These are phyloP conservation scores for Himalopsyche phryganea DNA, from an alignment of 1,140 invertebrate species.

Conservation along the genomic window DNA sequence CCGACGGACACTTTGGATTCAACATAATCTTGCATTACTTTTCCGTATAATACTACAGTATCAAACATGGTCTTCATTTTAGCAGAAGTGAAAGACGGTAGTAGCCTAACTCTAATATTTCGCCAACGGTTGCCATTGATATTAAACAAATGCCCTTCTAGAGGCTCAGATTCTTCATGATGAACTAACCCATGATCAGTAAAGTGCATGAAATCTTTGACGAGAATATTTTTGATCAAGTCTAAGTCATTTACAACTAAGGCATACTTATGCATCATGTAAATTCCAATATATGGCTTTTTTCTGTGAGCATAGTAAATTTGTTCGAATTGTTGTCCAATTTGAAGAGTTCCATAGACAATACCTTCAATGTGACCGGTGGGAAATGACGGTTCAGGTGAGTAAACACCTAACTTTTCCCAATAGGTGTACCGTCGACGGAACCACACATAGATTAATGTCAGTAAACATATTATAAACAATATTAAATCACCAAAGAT, in stretches of 20 bases:
- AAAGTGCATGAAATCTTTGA: conserved; percentile 56
- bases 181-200: conserved; percentile 47
- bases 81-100: conserved; percentile 48
- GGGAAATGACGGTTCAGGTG: conserved; percentile 43
- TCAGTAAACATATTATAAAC: conserved; percentile 1
- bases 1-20: conserved; percentile 34
- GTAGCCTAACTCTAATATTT: conserved; percentile 45
- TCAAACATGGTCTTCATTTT: conserved; percentile 54
- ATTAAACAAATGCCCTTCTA: conserved; percentile 53
- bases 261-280: conserved; percentile 44
- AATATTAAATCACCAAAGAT: conserved; percentile 12
- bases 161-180: conserved; percentile 51
- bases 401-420: conserved; percentile 41
- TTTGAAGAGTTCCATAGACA: conserved; percentile 41
- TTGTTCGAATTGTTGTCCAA: conserved; percentile 42
- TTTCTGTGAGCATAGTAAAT: conserved; percentile 42
- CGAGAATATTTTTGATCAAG: conserved; percentile 49
- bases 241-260: conserved; percentile 52
- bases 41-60: conserved; percentile 43
- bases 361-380: conserved; percentile 50
- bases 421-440: conserved; percentile 46
- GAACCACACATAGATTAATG: conserved; percentile 40
- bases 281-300: conserved; percentile 45
- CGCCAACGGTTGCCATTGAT: conserved; percentile 50
- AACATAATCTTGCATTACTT: conserved; percentile 39